Evolutionary conservation across 2,888 invertebrate genomes (phyloP).

Genomic region (Eucriotettix oculatus): DNA sequence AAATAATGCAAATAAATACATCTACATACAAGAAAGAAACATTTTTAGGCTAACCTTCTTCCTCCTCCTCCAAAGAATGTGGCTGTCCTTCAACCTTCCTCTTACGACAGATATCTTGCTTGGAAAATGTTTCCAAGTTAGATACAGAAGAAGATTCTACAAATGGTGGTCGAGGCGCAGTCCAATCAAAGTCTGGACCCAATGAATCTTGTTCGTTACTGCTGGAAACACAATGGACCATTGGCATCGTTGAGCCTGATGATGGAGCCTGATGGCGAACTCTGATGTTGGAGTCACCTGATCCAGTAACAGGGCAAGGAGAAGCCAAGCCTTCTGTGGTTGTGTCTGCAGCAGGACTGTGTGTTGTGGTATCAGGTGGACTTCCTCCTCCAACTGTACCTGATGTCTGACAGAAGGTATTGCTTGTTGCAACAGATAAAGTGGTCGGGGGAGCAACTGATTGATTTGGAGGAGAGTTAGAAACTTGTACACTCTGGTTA

Average conservation of each 20-base stretch:
- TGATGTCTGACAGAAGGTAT: conserved; percentile 21
- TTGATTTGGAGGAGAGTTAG: conserved; percentile 19
- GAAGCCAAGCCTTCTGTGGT: conserved; percentile 22
- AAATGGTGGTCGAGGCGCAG: background rate
- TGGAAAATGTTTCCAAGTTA: no score
- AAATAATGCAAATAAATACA: no score
- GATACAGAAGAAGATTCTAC: conserved; percentile 23
- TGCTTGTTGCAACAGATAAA: conserved; percentile 18
- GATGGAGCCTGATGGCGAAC: conserved; percentile 11
- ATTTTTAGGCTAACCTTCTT: background rate
- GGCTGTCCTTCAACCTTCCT: conserved; percentile 17
- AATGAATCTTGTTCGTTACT: conserved; percentile 49
- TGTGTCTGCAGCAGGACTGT: conserved; percentile 36
- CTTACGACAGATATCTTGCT: no score
- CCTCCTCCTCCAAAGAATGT: conserved; percentile 24
- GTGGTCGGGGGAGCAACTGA: conserved; percentile 20
- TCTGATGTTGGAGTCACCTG: conserved; percentile 8
- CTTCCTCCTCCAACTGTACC: conserved; percentile 32
- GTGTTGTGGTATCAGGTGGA: conserved; percentile 74
- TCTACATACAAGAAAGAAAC: no score
- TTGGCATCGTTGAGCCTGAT: conserved; percentile 25
- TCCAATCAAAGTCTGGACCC: conserved; percentile 19
- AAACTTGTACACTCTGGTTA: conserved; percentile 23
- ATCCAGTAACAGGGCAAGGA: conserved; percentile 20
- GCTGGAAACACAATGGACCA: conserved; percentile 79